Evolutionary conservation across 2,888 invertebrate genomes (phyloP).

Genomic region (Schizaphis graminum): DNA sequence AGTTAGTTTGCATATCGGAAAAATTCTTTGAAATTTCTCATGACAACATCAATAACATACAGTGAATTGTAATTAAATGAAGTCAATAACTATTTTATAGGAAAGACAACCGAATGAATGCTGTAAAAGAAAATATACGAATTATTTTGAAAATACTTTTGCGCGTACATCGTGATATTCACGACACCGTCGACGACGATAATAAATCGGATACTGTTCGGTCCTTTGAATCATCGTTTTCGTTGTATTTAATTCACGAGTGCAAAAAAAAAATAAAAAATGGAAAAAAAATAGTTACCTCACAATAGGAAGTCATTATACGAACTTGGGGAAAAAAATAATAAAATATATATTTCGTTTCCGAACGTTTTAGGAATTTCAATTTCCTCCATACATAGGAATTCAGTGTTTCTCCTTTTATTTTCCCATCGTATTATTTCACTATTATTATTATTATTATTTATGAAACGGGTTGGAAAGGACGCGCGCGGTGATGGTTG

Average conservation of each 20-base stretch:
- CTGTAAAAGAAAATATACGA: not conserved
- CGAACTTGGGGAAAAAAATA: not conserved
- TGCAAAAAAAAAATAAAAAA: not conserved
- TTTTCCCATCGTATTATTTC: not conserved
- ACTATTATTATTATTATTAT: slow-evolving; percentile 25
- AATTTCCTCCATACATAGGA: slow-evolving; percentile 36
- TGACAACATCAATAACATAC: not conserved
- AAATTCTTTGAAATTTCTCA: not conserved
- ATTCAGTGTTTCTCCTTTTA: slow-evolving; percentile 28
- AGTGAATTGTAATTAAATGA: not conserved
- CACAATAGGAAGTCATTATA: slow-evolving; percentile 42
- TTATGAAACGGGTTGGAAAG: not conserved
- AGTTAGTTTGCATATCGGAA: not conserved
- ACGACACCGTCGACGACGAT: not conserved
- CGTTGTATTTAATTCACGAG: slow-evolving; percentile 46
- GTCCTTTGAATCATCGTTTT: slow-evolving; percentile 40
- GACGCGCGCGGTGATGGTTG: not conserved
- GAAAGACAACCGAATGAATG: not conserved
- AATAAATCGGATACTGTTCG: slow-evolving; percentile 14
- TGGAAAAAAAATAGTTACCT: not conserved
- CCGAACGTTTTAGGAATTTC: slow-evolving; percentile 45
- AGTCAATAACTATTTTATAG: not conserved
- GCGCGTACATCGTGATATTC: not conserved
- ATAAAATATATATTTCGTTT: slow-evolving; percentile 25
- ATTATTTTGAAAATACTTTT: not conserved